Conservation (phyloP, 2,113 vertebrate species). For the Lampris incognitus region DNA sequence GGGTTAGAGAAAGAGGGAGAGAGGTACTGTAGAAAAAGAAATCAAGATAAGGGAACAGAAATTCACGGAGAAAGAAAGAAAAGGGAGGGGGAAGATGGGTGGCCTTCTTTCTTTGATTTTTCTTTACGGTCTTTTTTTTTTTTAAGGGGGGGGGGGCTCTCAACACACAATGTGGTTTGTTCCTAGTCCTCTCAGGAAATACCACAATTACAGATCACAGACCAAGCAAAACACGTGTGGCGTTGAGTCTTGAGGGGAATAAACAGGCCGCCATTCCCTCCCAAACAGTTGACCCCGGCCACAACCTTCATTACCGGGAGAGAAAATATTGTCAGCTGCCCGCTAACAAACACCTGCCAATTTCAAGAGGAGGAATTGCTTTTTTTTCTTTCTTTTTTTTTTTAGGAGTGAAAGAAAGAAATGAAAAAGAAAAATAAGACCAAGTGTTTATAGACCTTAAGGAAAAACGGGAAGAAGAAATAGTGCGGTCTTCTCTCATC, state of each 20-base stretch:
- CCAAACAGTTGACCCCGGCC: constrained; percentile 83
- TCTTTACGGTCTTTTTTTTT: constrained; percentile 49
- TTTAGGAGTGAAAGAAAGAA: constrained; percentile 49
- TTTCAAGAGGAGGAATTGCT: constrained; percentile 86
- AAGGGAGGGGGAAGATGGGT: constrained; percentile 12
- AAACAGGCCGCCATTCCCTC: constrained; percentile 83
- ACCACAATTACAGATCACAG: constrained; percentile 87
- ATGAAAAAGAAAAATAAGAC: constrained; percentile 76
- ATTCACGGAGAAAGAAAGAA: neutral
- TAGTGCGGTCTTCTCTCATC: constrained; percentile 31
- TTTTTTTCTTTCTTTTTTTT: constrained; percentile 53
- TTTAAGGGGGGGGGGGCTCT: constrained; percentile 64
- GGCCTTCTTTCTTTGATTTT: constrained; percentile 56
- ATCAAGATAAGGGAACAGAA: neutral
- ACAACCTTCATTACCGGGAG: constrained; percentile 85
- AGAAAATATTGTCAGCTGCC: constrained; percentile 88
- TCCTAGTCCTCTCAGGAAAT: constrained; percentile 85
- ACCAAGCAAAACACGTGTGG: constrained; percentile 84
- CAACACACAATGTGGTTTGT: constrained; percentile 82
- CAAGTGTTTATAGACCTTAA: constrained; percentile 77
- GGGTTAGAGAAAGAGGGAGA: constrained; percentile 1
- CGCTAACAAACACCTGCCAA: constrained; percentile 87
- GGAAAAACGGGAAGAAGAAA: constrained; percentile 69
- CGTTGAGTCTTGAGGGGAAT: constrained; percentile 81
- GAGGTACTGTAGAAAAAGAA: neutral